Conservation (phyloP, 2,797 vertebrate genomes). For the Lepilemur septentrionalis region DNA sequence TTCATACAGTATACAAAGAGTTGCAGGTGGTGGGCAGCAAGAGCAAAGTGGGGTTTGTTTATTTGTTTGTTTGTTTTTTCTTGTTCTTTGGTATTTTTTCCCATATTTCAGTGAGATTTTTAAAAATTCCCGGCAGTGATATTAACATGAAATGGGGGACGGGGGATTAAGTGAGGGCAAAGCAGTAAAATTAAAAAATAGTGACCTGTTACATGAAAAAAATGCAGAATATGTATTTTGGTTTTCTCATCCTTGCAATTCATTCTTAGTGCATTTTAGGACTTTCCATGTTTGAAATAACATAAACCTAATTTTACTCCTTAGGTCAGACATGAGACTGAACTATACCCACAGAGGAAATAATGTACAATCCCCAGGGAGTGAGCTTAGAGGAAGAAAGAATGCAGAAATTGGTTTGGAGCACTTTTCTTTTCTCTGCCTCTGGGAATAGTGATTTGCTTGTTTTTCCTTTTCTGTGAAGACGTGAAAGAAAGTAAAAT, state of each 20-base stretch:
- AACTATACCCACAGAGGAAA: background rate
- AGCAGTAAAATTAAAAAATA: background rate
- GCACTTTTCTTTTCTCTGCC: background rate
- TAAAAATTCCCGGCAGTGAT: background rate
- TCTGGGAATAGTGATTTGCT: background rate
- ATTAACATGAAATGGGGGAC: background rate
- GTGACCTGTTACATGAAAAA: background rate
- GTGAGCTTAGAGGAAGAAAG: background rate
- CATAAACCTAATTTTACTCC: background rate
- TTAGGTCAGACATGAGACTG: background rate
- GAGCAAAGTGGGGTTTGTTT: background rate
- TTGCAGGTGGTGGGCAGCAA: background rate
- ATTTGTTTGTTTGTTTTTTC: background rate
- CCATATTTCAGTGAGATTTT: background rate
- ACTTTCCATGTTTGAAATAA: background rate
- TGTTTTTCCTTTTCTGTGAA: background rate
- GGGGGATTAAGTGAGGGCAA: background rate
- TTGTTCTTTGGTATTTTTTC: background rate
- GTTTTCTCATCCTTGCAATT: background rate
- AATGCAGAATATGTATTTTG: background rate
- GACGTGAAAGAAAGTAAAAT: background rate
- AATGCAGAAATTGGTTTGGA: background rate
- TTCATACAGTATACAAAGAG: background rate
- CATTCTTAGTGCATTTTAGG: background rate
- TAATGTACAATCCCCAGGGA: background rate